These are phyloP conservation scores for Pammene fasciana DNA, from an alignment of 2,888 invertebrate genomes.

Conservation along the genomic window DNA sequence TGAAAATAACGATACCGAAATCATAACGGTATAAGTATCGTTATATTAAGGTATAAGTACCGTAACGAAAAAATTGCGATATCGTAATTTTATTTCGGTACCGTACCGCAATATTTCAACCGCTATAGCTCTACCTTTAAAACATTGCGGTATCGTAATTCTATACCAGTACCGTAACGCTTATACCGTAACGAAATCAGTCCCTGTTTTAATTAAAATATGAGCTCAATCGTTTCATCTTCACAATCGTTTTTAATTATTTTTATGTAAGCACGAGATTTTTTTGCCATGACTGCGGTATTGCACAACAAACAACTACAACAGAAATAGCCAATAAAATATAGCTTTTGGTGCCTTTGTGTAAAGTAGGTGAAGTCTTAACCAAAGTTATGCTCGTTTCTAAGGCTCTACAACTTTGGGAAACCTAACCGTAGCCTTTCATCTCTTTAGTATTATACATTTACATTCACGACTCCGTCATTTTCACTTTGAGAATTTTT, in stretches of 20 bases:
- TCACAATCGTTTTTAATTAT: not conserved
- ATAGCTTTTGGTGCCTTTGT: constrained; percentile 52
- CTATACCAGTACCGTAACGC: too few relatives aligned
- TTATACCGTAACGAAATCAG: too few relatives aligned
- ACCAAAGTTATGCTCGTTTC: constrained; percentile 62
- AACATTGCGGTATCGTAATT: too few relatives aligned
- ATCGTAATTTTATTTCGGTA: too few relatives aligned
- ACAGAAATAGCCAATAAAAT: constrained; percentile 56
- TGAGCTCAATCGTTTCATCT: not conserved
- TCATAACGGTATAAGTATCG: too few relatives aligned
- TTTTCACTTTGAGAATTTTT: constrained; percentile 41
- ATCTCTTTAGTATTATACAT: constrained; percentile 52
- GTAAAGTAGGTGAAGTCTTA: constrained; percentile 61
- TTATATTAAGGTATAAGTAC: too few relatives aligned
- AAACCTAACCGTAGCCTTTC: constrained; percentile 64
- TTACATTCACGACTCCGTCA: constrained; percentile 33
- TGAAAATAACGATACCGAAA: too few relatives aligned
- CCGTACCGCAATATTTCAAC: too few relatives aligned
- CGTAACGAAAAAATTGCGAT: too few relatives aligned
- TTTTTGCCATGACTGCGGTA: constrained; percentile 43
- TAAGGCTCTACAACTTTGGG: constrained; percentile 68
- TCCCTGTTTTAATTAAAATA: too few relatives aligned
- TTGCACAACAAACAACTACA: constrained; percentile 50
- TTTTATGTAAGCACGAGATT: constrained; percentile 39
- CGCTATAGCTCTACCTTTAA: too few relatives aligned